Conservation (phyloP, 2,797 vertebrate species). For the Cygnus olor region DNA sequence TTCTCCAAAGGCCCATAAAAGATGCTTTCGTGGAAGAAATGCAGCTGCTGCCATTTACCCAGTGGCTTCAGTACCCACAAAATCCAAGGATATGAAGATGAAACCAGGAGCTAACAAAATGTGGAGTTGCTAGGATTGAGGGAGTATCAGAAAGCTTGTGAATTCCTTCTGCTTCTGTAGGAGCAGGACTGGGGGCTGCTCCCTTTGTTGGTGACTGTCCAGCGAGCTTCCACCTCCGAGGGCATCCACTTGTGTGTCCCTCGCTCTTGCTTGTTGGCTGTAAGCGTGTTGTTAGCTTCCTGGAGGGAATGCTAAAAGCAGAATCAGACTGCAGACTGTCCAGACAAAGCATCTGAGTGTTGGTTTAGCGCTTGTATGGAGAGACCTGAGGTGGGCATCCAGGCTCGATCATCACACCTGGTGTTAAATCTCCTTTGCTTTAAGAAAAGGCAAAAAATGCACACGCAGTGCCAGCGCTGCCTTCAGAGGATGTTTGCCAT, state of each 20-base stretch:
- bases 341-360: fast-evolving
- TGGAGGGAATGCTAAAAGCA: neutral
- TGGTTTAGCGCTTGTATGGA: neutral
- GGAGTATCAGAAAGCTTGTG: neutral
- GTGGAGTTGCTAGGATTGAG: neutral
- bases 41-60: neutral
- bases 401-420: neutral
- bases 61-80: neutral
- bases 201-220: neutral
- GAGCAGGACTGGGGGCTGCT: fast-evolving
- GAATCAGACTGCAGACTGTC: neutral
- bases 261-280: neutral
- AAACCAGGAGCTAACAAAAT: neutral
- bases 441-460: neutral
- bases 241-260: neutral
- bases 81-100: neutral
- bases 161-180: neutral
- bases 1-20: neutral
- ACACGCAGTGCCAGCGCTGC: neutral
- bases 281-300: neutral
- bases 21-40: neutral
- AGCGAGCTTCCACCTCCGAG: neutral
- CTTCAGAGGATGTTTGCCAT: constrained; percentile 34
- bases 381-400: neutral
- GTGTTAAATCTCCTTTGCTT: neutral